phyloP scores from a whole-genome alignment of 1,140 invertebrate species.

The Dendroctonus valens region DNA sequence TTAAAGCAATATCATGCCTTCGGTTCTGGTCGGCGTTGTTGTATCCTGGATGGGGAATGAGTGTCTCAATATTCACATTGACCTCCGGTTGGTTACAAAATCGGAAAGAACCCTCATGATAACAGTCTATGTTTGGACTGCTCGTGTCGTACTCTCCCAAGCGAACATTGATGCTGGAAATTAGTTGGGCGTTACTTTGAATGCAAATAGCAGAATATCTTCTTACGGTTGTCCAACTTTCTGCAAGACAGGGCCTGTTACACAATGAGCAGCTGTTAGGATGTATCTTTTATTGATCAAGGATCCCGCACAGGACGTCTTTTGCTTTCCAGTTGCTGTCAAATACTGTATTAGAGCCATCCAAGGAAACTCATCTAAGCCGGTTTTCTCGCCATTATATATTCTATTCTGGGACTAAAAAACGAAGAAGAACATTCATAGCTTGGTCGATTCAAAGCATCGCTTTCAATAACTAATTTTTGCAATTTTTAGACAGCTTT shows the following conservation, averaged over 20 bases:
- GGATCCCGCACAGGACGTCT: constrained; percentile 55
- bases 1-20: constrained; percentile 45
- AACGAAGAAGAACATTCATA: constrained; percentile 8
- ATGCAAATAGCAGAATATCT: not conserved
- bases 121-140: constrained; percentile 58
- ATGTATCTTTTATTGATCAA: constrained; percentile 54
- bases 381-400: constrained; percentile 52
- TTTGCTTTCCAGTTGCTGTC: constrained; percentile 39
- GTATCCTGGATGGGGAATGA: constrained; percentile 42
- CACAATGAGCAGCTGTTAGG: constrained; percentile 59
- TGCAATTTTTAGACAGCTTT: not conserved
- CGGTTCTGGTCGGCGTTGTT: constrained; percentile 31
- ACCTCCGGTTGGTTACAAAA: constrained; percentile 42
- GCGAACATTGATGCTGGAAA: constrained; percentile 56
- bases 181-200: constrained; percentile 2
- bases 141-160: constrained; percentile 62
- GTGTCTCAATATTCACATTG: constrained; percentile 42
- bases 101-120: constrained; percentile 38
- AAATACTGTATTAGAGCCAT: constrained; percentile 66
- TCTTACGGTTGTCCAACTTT: constrained; percentile 44
- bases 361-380: constrained; percentile 67
- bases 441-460: not conserved
- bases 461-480: constrained; percentile 2
- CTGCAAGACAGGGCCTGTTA: constrained; percentile 41
- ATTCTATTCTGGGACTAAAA: constrained; percentile 48